Base-by-base conservation (phyloP, 2,113 vertebrate species). In the Oceanites oceanicus region DNA sequence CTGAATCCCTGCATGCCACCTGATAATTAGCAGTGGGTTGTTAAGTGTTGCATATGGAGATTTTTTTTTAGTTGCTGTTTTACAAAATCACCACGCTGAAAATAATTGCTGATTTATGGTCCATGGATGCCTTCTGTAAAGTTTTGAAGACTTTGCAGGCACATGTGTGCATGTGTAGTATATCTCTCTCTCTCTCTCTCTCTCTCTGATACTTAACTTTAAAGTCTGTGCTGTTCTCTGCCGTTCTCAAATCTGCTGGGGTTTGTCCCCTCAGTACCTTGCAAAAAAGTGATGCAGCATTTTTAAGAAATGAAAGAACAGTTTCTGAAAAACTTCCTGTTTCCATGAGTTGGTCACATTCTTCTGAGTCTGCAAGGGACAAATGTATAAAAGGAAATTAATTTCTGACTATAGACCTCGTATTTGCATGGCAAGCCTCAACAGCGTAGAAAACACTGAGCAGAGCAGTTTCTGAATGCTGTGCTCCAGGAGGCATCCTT, bases 1-100 rank as follows among this genome's bases (percentile, higher is more conserved):
- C 66, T 0, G 4, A n/a, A 23, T 29, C 61, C 55, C 56, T 63
- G 32, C 36, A 3, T 7, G 59, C 50, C 42, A 4, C 0, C 0
- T 44, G 23, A 5, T 38, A 38, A 3, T 6, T 30, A 52, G 29
- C 65, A 23, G 42, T 45, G 67, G 26, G 10, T 66, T 86, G 52
- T 23, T 66, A 56, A 68, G 11, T 34, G 4, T 8, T 70, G 65
- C 77, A 66, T 15, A 0, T 19, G 13, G 44, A 81, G 52, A 18
- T 13, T 45, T 21, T 52, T 29, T 23, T 9, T 55, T 13, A 45
- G 38, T 34, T 88, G 47, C n/a, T 36, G 9, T 59, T 81, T 18
- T 74, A 52, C 22, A 70, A 50, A 91, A 81, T 62, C 8, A 4
- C 25, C 14, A 7, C 0, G 6, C 79, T 73, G 50, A 68, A 77